Evolutionary conservation across 2,113 vertebrate genomes (phyloP).

Genomic region (Macquaria australasica): DNA sequence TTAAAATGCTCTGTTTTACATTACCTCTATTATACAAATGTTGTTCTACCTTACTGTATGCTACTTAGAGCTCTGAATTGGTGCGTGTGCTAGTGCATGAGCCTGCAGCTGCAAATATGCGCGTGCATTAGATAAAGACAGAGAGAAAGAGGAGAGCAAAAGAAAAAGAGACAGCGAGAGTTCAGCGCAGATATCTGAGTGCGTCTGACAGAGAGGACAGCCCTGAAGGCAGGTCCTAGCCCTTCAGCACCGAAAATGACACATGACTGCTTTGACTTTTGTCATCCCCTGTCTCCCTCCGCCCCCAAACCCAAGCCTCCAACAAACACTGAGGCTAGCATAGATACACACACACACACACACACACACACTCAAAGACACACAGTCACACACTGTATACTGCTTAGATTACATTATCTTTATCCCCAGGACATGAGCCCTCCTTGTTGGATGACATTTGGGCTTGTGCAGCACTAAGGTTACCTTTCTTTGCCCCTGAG

Average conservation of each 20-base stretch:
- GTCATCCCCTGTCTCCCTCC: slow-evolving; percentile 80
- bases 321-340: slow-evolving; percentile 77
- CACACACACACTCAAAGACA: slow-evolving; percentile 75
- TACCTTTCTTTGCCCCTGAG: slow-evolving; percentile 84
- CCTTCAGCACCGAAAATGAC: slow-evolving; percentile 85
- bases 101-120: slow-evolving; percentile 50
- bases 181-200: slow-evolving; percentile 81
- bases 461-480: slow-evolving; percentile 85
- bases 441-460: slow-evolving; percentile 86
- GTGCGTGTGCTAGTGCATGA: slow-evolving; percentile 33
- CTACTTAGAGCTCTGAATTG: slow-evolving; percentile 2
- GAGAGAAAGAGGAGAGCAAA: slow-evolving; percentile 66
- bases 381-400: slow-evolving; percentile 82
- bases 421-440: slow-evolving; percentile 79
- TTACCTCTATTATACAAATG: slow-evolving; percentile 11
- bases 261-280: slow-evolving; percentile 87
- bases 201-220: slow-evolving; percentile 84
- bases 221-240: slow-evolving; percentile 81
- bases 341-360: slow-evolving; percentile 55
- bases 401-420: slow-evolving; percentile 87
- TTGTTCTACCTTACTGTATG: slow-evolving; percentile 22
- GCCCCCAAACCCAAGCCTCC: slow-evolving; percentile 77
- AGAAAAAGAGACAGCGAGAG: slow-evolving; percentile 73
- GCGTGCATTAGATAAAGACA: slow-evolving; percentile 59
- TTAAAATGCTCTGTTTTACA: slow-evolving; percentile 13